Evolutionary conservation across 2,888 invertebrate species (phyloP).

Genomic region (Netelia virgata): DNA sequence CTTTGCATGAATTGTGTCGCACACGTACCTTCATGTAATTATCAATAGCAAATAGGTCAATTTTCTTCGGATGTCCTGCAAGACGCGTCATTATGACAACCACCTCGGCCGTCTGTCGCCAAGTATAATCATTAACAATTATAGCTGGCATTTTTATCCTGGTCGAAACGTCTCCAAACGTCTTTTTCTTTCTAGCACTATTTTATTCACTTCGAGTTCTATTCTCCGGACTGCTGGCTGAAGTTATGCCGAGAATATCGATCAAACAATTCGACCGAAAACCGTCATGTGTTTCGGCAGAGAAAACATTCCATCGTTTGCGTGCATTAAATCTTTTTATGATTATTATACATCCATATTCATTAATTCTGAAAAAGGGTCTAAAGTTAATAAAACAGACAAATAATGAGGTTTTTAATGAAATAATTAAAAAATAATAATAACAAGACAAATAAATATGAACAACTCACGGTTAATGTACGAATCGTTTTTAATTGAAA

Average conservation of each 20-base stretch:
- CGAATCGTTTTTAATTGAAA: slow-evolving; percentile 81
- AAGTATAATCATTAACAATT: slow-evolving; percentile 90
- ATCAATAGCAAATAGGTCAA: slow-evolving; percentile 90
- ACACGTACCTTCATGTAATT: slow-evolving; percentile 88
- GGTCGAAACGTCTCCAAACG: neutral
- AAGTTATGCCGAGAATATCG: slow-evolving; percentile 69
- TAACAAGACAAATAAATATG: slow-evolving; percentile 14
- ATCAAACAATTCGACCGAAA: slow-evolving; percentile 73
- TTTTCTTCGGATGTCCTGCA: slow-evolving; percentile 88
- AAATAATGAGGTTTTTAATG: too few species aligned
- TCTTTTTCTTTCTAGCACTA: neutral
- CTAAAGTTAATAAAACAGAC: neutral
- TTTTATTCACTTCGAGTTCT: neutral
- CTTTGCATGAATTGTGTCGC: neutral
- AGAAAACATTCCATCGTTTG: neutral
- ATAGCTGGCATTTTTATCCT: slow-evolving; percentile 88
- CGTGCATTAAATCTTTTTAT: too few species aligned
- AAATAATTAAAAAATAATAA: slow-evolving; percentile 6
- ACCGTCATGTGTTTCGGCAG: slow-evolving; percentile 29
- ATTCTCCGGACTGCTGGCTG: slow-evolving; percentile 15
- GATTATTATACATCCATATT: too few species aligned
- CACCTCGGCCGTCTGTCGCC: slow-evolving; percentile 89
- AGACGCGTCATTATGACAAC: slow-evolving; percentile 89
- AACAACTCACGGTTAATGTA: slow-evolving; percentile 69
- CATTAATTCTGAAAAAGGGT: neutral